Percentiles rank a stretch among this genome's conserved stretches.
These are phyloP conservation scores for Globicephala melas DNA, from an alignment of 2,113 vertebrate species.

Conservation along the genomic window DNA sequence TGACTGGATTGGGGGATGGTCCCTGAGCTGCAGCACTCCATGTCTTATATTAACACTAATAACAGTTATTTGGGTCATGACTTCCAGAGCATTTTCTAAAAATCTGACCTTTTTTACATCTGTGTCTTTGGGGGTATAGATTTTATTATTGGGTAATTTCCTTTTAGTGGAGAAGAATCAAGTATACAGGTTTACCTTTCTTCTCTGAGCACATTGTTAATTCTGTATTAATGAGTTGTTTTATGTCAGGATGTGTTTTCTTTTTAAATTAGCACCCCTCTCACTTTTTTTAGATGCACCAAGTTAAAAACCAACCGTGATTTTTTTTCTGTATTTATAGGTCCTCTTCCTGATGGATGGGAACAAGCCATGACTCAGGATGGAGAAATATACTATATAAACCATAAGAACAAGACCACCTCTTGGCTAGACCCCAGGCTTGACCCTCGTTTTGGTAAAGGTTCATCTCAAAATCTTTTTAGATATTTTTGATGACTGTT, in stretches of 20 bases:
- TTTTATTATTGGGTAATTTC: constrained; percentile 28
- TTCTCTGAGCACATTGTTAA: constrained; percentile 63
- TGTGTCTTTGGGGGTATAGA: background rate
- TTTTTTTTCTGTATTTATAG: constrained; percentile 87
- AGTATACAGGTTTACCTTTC: background rate
- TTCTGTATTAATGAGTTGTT: constrained; percentile 75
- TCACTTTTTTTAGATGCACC: constrained; percentile 64
- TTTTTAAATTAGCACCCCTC: constrained; percentile 60
- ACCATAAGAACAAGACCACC: constrained; percentile 99
- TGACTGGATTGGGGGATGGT: background rate
- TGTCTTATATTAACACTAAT: background rate
- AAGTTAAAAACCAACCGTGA: constrained; percentile 79
- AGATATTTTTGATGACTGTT: constrained; percentile 71
- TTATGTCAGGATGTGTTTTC: constrained; percentile 75
- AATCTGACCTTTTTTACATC: background rate
- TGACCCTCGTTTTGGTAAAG: constrained; percentile 97
- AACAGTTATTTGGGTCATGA: background rate
- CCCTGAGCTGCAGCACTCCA: background rate
- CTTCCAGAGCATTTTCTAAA: background rate
- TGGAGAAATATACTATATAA: constrained; percentile 99
- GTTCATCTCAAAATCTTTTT: constrained; percentile 82
- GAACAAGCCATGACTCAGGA: constrained; percentile 98
- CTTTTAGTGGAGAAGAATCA: constrained; percentile 17
- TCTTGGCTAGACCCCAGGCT: constrained; percentile 99
- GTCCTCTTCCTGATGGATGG: constrained; percentile 98